Percentiles rank a stretch among this genome's conserved stretches.
Evolutionary conservation across 2,113 vertebrate genomes (phyloP).

Genomic region (Nipponia nippon): DNA sequence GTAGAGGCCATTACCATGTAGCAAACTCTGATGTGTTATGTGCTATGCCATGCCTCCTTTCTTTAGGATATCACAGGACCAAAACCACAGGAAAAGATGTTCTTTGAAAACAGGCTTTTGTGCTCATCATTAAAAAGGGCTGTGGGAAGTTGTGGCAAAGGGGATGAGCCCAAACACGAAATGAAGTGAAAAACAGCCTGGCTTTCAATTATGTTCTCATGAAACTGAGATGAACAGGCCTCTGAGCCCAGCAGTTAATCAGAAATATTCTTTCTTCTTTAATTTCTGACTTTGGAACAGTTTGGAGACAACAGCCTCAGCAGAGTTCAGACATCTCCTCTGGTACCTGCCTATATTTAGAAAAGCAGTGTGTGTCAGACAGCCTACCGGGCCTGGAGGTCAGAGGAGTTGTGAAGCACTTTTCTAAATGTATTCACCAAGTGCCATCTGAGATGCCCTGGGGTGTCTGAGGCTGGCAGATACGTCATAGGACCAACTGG

Average conservation of each 20-base stretch:
- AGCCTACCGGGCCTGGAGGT: not conserved
- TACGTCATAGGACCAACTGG: not conserved
- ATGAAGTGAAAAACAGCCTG: not conserved
- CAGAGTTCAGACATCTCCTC: not conserved
- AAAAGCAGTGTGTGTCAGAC: not conserved
- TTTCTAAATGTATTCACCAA: not conserved
- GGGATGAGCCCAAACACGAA: not conserved
- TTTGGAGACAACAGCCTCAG: not conserved
- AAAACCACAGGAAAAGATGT: not conserved
- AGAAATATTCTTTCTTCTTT: not conserved
- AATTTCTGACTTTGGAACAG: not conserved
- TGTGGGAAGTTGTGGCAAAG: not conserved
- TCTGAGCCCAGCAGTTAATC: not conserved
- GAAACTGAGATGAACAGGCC: not conserved
- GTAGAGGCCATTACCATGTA: not conserved
- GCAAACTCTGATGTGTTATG: not conserved
- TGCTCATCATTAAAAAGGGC: not conserved
- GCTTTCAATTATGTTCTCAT: not conserved
- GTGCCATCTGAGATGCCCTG: not conserved
- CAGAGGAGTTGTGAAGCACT: not conserved
- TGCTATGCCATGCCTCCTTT: not conserved
- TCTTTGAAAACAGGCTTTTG: not conserved
- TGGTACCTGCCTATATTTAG: not conserved
- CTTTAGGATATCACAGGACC: not conserved
- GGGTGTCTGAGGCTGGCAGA: not conserved